Conservation (phyloP, 2,888 invertebrate genomes). For the Trichogramma evanescens region DNA sequence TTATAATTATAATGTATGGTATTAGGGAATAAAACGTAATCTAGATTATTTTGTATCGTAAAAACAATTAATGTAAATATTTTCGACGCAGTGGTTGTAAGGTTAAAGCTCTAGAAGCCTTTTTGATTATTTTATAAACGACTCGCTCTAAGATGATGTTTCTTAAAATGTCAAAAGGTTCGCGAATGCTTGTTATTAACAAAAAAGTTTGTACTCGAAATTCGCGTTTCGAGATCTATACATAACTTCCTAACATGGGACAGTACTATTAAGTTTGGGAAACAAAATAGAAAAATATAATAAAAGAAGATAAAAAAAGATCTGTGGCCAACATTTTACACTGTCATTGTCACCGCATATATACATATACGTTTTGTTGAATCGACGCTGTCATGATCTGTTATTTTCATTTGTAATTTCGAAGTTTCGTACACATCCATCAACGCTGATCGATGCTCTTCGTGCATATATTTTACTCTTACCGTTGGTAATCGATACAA, state of each 20-base stretch:
- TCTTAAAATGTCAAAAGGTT: neutral
- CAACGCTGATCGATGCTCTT: too few relatives aligned
- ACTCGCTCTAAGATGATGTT: too few relatives aligned
- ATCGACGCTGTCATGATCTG: too few relatives aligned
- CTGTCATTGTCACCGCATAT: neutral
- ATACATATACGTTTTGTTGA: too few relatives aligned
- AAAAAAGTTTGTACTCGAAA: constrained; percentile 21
- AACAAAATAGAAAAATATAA: too few relatives aligned
- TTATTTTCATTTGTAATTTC: too few relatives aligned
- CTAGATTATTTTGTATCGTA: neutral
- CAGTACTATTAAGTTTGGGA: neutral
- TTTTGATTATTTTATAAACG: neutral
- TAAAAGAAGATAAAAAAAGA: too few relatives aligned
- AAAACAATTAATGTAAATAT: neutral
- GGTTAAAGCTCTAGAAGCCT: neutral
- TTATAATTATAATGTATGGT: too few relatives aligned
- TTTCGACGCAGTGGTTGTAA: neutral
- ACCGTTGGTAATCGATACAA: too few relatives aligned
- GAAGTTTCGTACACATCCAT: too few relatives aligned
- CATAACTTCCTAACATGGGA: constrained; percentile 15
- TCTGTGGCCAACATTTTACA: constrained; percentile 2
- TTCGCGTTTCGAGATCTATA: constrained; percentile 18
- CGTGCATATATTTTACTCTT: too few relatives aligned
- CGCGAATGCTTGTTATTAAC: constrained; percentile 3
- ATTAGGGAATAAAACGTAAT: neutral